These are phyloP conservation scores for Adelges cooleyi DNA, from an alignment of 1,140 invertebrate genomes.

Conservation along the genomic window DNA sequence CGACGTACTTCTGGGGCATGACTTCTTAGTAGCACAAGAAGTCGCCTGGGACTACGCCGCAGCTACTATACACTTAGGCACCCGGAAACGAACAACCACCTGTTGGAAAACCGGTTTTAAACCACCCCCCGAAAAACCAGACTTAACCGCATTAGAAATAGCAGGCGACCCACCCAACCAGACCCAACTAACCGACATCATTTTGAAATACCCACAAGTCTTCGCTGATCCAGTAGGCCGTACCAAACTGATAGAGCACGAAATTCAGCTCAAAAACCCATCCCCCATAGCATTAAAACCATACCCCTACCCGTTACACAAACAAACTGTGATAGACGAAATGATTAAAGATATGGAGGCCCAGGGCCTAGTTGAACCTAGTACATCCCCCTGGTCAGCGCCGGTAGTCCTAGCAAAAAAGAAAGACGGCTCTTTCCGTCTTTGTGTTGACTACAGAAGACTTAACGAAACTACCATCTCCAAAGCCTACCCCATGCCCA, in stretches of 20 bases:
- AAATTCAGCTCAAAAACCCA: not conserved
- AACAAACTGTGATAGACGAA: not conserved
- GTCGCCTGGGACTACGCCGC: not conserved
- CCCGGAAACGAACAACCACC: not conserved
- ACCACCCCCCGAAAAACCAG: not conserved
- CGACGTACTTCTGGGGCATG: not conserved
- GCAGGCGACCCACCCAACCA: not conserved
- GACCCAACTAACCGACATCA: not conserved
- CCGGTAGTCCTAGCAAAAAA: constrained; percentile 39
- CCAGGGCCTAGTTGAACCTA: not conserved
- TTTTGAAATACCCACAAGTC: not conserved
- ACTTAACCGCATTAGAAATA: not conserved
- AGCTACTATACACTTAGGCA: not conserved
- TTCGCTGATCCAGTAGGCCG: not conserved
- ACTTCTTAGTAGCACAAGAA: not conserved
- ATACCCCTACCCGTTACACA: not conserved
- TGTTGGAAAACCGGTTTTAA: not conserved
- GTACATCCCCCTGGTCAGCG: constrained; percentile 10
- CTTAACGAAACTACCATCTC: not conserved
- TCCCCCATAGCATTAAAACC: not conserved
- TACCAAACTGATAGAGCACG: not conserved
- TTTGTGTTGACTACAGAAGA: constrained; percentile 40
- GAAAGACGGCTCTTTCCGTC: constrained; percentile 38
- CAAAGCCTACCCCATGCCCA: not conserved
- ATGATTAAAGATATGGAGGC: not conserved